phyloP scores from a whole-genome alignment of 1,140 invertebrate species.

The Holcopasites calliopsidis region DNA sequence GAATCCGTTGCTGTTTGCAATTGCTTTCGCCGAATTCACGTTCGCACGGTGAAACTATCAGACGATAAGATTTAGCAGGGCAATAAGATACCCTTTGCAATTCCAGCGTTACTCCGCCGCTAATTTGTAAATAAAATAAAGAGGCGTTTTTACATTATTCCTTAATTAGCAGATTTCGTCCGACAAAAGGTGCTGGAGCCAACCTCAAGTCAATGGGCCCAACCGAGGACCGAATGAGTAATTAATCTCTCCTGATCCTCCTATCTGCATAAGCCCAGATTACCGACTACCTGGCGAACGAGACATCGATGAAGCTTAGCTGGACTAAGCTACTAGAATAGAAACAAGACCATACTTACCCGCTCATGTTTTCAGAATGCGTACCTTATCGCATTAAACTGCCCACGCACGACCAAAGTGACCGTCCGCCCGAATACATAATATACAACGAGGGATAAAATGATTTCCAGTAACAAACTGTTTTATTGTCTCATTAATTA shows the following conservation, averaged over 20 bases:
- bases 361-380: constrained; percentile 27
- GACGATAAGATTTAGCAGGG: neutral
- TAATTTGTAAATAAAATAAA: neutral
- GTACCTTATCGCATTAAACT: constrained; percentile 34
- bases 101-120: neutral
- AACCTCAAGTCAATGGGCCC: constrained; percentile 59
- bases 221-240: constrained; percentile 60
- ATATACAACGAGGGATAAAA: neutral
- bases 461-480: no score
- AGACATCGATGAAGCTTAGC: constrained; percentile 66
- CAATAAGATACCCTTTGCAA: neutral
- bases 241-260: constrained; percentile 65
- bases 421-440: neutral
- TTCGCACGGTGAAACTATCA: neutral
- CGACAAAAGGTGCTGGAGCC: constrained; percentile 3
- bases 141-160: neutral
- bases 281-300: constrained; percentile 63
- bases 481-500: neutral
- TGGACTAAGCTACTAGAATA: constrained; percentile 47
- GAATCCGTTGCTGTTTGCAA: neutral
- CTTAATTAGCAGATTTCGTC: no score
- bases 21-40: neutral
- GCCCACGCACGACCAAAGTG: neutral
- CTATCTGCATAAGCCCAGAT: constrained; percentile 68
- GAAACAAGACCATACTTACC: constrained; percentile 52